Conservation (phyloP, 2,797 vertebrate genomes). For the Nasua narica region DNA sequence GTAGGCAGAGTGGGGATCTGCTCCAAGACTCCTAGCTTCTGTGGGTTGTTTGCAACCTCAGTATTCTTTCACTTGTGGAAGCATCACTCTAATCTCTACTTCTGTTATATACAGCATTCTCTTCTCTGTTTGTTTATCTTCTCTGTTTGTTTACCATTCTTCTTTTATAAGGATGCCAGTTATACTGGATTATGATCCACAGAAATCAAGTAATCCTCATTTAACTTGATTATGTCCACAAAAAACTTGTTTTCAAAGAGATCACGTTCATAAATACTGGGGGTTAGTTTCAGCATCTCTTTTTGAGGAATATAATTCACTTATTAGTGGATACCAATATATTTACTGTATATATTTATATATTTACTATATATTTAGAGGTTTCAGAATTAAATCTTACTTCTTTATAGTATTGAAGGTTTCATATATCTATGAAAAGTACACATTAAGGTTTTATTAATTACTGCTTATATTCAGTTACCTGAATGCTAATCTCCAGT, state of each 20-base stretch:
- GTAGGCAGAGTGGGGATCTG: fast-evolving
- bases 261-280: background rate
- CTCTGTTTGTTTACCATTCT: background rate
- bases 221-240: background rate
- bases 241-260: background rate
- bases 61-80: background rate
- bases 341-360: background rate
- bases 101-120: background rate
- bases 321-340: background rate
- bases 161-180: background rate
- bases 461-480: background rate
- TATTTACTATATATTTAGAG: background rate
- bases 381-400: background rate
- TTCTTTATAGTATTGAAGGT: background rate
- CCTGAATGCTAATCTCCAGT: background rate
- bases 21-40: background rate
- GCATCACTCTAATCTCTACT: background rate
- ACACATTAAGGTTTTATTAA: background rate
- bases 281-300: background rate
- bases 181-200: background rate
- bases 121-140: background rate
- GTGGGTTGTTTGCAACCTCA: background rate
- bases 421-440: background rate
- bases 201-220: background rate
- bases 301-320: background rate